These are phyloP conservation scores for Yponomeuta plumbellus DNA, from an alignment of 2,888 invertebrate genomes.

Conservation along the genomic window DNA sequence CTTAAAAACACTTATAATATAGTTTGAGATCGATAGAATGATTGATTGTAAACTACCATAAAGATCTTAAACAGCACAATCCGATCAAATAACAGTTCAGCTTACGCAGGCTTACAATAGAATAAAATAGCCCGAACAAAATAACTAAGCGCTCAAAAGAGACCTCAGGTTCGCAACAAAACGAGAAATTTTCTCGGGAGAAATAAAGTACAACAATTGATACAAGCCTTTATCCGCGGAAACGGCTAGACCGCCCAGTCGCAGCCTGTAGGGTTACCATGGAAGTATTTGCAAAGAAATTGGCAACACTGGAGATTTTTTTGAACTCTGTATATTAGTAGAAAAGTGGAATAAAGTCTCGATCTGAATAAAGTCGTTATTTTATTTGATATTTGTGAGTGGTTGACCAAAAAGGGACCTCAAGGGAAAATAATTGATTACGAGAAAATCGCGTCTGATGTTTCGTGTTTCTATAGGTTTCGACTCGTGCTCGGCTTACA, in stretches of 20 bases:
- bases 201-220: constrained; percentile 2
- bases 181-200: neutral
- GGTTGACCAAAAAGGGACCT: too few species aligned
- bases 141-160: neutral
- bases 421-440: too few species aligned
- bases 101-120: neutral
- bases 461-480: too few species aligned
- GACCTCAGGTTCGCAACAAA: neutral
- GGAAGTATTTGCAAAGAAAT: neutral
- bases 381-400: too few species aligned
- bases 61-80: neutral
- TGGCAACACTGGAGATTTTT: too few species aligned
- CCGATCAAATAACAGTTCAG: neutral
- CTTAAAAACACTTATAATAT: too few species aligned
- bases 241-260: neutral
- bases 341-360: too few species aligned
- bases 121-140: neutral
- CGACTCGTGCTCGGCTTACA: too few species aligned
- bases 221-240: constrained; percentile 1
- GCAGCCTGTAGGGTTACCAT: neutral
- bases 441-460: too few species aligned
- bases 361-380: too few species aligned
- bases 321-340: too few species aligned
- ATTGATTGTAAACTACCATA: neutral
- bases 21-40: neutral